Evolutionary conservation across 1,140 invertebrate genomes (phyloP).

Genomic region (Papilio aristodemus): DNA sequence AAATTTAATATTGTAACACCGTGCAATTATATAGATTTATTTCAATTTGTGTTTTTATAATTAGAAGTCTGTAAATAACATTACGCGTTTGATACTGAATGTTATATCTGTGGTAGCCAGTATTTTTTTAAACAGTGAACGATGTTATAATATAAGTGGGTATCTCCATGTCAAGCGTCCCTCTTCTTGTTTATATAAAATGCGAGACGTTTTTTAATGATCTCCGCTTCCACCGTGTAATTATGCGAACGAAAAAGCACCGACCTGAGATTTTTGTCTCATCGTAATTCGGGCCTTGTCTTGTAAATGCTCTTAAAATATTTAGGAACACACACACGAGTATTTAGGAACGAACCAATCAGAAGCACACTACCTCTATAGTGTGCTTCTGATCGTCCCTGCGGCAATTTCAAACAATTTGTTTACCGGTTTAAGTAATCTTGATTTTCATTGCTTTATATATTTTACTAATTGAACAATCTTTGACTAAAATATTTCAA

Average conservation of each 20-base stretch:
- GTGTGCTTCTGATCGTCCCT: neutral
- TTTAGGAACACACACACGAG: slow-evolving; percentile 24
- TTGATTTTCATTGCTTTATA: neutral
- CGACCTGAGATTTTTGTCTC: slow-evolving; percentile 56
- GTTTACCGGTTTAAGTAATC: neutral
- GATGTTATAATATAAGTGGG: neutral
- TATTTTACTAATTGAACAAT: too few relatives aligned
- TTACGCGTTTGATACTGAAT: too few relatives aligned
- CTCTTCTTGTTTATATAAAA: slow-evolving; percentile 52
- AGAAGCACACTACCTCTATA: too few relatives aligned
- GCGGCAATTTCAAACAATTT: neutral
- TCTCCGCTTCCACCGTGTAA: slow-evolving; percentile 53
- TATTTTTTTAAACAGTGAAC: neutral
- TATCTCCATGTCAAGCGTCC: slow-evolving; percentile 35
- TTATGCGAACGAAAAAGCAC: slow-evolving; percentile 58
- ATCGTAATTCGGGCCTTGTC: slow-evolving; percentile 55
- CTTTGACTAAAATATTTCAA: too few relatives aligned
- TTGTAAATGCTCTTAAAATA: slow-evolving; percentile 48
- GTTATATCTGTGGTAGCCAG: neutral
- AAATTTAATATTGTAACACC: too few relatives aligned
- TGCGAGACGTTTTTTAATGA: slow-evolving; percentile 62
- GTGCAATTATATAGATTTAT: too few relatives aligned
- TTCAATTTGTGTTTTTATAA: too few relatives aligned
- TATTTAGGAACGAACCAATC: slow-evolving; percentile 19
- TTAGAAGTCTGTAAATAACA: too few relatives aligned